phyloP scores from a whole-genome alignment of 2,888 invertebrate genomes.

The Lucinisca nassula region DNA sequence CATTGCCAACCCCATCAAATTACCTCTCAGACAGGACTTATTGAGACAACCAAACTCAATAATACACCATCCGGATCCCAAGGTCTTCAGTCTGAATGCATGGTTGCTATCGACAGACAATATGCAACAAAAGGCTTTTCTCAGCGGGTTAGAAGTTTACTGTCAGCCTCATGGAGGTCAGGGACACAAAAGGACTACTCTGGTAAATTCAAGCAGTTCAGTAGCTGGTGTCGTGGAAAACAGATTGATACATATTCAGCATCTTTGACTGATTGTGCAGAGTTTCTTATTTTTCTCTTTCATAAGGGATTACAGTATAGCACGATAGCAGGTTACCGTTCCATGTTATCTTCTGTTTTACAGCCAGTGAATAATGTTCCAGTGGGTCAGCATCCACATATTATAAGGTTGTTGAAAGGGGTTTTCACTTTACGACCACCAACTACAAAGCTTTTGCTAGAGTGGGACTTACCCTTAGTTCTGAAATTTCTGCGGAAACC shows the following conservation, averaged over 20 bases:
- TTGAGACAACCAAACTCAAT: not conserved
- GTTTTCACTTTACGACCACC: conserved; percentile 54
- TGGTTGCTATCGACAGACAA: conserved; percentile 47
- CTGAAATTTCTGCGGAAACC: conserved; percentile 30
- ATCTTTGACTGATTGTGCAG: conserved; percentile 37
- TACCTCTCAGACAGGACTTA: not conserved
- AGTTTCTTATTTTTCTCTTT: conserved; percentile 42
- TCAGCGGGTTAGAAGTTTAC: too few relatives aligned
- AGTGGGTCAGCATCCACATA: conserved; percentile 36
- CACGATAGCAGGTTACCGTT: conserved; percentile 33
- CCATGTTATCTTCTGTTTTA: conserved; percentile 44
- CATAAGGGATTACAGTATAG: conserved; percentile 33
- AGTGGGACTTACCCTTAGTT: conserved; percentile 45
- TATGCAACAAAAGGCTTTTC: conserved; percentile 17
- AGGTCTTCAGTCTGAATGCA: conserved; percentile 40
- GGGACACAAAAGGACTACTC: conserved; percentile 37
- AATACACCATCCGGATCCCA: conserved; percentile 26
- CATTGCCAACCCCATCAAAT: too few relatives aligned
- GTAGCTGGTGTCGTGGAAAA: too few relatives aligned
- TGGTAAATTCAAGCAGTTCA: too few relatives aligned
- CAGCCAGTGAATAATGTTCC: conserved; percentile 26
- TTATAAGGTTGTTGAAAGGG: conserved; percentile 30
- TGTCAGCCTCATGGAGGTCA: conserved; percentile 34
- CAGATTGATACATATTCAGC: too few relatives aligned
- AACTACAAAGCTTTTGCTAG: conserved; percentile 29